Evolutionary conservation across 1,140 invertebrate genomes (phyloP).

Genomic region (Drosophila navojoa): DNA sequence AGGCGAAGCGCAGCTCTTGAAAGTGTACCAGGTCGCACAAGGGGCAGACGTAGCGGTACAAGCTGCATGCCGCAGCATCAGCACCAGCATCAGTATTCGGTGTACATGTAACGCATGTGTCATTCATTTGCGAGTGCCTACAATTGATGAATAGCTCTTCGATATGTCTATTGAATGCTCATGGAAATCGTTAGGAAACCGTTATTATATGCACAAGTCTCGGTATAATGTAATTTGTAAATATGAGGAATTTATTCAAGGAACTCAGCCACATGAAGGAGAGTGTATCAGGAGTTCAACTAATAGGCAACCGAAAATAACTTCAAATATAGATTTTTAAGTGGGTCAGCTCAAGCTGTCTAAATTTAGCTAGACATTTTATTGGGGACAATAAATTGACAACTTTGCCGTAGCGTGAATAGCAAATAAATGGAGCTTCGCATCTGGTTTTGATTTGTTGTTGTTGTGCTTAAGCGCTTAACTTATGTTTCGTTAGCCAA

Average conservation of each 20-base stretch:
- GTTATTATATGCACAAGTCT: no score
- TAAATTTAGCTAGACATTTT: conserved; percentile 18
- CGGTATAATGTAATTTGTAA: no score
- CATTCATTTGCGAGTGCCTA: conserved; percentile 4
- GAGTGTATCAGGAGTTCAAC: neutral
- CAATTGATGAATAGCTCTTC: neutral
- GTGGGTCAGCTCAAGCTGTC: conserved; percentile 12
- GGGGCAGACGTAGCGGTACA: conserved; percentile 13
- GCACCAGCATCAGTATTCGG: conserved; percentile 9
- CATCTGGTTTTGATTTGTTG: conserved; percentile 5
- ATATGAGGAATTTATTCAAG: no score
- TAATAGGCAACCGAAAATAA: neutral
- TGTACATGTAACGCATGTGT: neutral
- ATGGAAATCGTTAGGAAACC: no score
- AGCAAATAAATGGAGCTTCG: neutral
- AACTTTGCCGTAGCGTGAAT: conserved; percentile 26
- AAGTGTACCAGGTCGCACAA: conserved; percentile 42
- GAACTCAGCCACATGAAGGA: no score
- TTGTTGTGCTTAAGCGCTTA: conserved; percentile 6
- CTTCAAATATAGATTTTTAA: conserved; percentile 14
- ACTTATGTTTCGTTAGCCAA: conserved; percentile 40
- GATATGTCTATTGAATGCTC: neutral
- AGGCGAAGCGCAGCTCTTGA: conserved; percentile 29
- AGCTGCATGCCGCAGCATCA: conserved; percentile 22
- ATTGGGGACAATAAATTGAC: conserved; percentile 20